phyloP scores from a whole-genome alignment of 2,888 invertebrate species.

The Caenorhabditis panamensis region DNA sequence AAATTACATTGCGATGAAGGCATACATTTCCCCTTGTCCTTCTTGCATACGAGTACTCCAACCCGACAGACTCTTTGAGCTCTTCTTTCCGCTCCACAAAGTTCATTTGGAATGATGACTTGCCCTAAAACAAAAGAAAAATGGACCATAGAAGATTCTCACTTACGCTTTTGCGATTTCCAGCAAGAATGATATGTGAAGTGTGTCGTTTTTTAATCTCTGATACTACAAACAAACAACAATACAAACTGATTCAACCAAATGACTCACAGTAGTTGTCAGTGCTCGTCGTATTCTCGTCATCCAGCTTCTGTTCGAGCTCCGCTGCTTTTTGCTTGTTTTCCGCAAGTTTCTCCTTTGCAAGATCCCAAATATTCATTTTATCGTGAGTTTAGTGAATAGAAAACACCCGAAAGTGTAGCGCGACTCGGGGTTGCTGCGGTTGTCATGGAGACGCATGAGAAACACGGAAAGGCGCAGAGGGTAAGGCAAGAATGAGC shows the following conservation, averaged over 20 bases:
- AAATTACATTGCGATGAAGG: conserved; percentile 62
- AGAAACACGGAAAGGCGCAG: conserved; percentile 10
- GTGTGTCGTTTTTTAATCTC: conserved; percentile 62
- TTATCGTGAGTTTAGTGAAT: background rate
- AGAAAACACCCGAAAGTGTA: background rate
- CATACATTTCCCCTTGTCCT: conserved; percentile 82
- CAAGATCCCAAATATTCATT: conserved; percentile 71
- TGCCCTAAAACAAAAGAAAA: conserved; percentile 84
- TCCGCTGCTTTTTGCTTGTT: conserved; percentile 64
- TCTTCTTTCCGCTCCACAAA: conserved; percentile 88
- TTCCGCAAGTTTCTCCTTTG: conserved; percentile 67
- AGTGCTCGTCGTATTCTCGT: conserved; percentile 23
- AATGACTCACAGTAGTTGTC: conserved; percentile 60
- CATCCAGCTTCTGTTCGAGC: conserved; percentile 65
- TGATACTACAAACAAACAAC: conserved; percentile 43
- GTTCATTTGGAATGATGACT: conserved; percentile 88
- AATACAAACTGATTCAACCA: background rate
- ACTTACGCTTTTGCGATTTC: conserved; percentile 66
- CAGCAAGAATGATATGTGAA: conserved; percentile 66
- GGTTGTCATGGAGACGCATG: conserved; percentile 30
- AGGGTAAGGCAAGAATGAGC: background rate
- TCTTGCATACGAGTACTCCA: conserved; percentile 91
- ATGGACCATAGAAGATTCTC: background rate
- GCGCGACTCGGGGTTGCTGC: background rate
- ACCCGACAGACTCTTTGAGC: conserved; percentile 88